Evolutionary conservation across 64 coral and sea anemone genomes (phyloP).

Genomic region (Actinia tenebrosa): DNA sequence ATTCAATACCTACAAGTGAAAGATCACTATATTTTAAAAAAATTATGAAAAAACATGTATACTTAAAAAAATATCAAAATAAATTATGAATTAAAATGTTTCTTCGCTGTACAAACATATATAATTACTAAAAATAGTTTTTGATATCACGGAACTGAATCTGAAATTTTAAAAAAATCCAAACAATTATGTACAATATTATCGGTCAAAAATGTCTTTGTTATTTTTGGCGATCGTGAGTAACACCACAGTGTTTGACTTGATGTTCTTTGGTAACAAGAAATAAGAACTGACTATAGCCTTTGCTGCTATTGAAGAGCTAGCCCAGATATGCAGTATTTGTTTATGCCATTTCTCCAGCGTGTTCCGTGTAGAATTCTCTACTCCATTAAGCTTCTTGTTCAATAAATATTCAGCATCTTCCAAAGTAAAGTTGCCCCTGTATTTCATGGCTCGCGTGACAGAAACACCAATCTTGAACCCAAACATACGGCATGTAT

Average conservation of each 20-base stretch:
- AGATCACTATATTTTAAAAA: too few species aligned
- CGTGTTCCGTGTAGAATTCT: slow-evolving; percentile 64
- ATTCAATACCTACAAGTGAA: too few species aligned
- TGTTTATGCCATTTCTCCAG: slow-evolving; percentile 86
- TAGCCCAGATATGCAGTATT: slow-evolving; percentile 81
- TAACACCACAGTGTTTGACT: slow-evolving; percentile 75
- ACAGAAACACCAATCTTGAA: slow-evolving; percentile 74
- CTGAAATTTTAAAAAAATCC: too few species aligned
- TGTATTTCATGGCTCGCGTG: slow-evolving; percentile 83
- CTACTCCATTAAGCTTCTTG: slow-evolving; percentile 75
- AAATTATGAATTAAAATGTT: too few species aligned
- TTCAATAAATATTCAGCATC: slow-evolving; percentile 56
- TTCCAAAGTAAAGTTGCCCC: slow-evolving; percentile 64
- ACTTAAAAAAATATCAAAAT: too few species aligned
- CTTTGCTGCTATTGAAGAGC: slow-evolving; percentile 31
- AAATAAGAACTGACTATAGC: slow-evolving; percentile 41
- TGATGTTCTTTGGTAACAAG: slow-evolving; percentile 32
- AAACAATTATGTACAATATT: too few species aligned
- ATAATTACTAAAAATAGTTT: too few species aligned
- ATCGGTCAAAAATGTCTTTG: slow-evolving; percentile 33
- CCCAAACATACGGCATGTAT: slow-evolving; percentile 73
- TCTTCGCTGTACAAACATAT: too few species aligned
- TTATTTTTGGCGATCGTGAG: slow-evolving; percentile 62
- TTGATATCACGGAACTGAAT: too few species aligned
- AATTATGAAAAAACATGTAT: too few species aligned